Percentiles rank a stretch among this genome's conserved stretches.
These are phyloP conservation scores for Heptranchias perlo DNA, from an alignment of 2,113 vertebrate genomes.

Conservation along the genomic window DNA sequence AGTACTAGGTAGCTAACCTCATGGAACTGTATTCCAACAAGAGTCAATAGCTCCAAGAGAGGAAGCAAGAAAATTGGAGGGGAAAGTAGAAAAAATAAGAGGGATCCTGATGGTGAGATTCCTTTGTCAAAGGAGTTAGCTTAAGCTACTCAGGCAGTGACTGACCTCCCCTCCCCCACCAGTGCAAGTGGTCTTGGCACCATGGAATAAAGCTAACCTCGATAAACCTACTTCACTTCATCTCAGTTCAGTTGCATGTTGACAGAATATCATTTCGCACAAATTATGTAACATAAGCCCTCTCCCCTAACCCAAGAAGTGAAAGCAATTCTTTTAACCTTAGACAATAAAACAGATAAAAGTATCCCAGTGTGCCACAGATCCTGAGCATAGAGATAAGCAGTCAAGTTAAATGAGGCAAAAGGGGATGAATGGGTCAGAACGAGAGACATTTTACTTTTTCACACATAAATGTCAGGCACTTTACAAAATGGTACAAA, in stretches of 20 bases:
- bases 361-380: not conserved
- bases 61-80: not conserved
- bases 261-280: slow-evolving; percentile 2
- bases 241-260: not conserved
- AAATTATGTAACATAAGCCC: not conserved
- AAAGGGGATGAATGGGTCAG: not conserved
- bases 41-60: not conserved
- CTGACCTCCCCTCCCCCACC: not conserved
- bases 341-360: not conserved
- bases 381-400: not conserved
- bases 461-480: slow-evolving; percentile 26
- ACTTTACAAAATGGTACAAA: not conserved
- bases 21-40: not conserved
- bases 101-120: not conserved
- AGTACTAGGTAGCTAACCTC: not conserved
- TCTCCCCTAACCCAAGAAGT: not conserved
- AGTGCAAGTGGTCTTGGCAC: not conserved
- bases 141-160: not conserved
- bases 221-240: not conserved
- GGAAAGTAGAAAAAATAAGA: not conserved
- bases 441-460: slow-evolving; percentile 1
- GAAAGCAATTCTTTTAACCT: slow-evolving; percentile 25
- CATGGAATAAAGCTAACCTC: not conserved
- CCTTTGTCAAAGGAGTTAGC: not conserved
- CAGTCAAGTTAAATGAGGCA: not conserved